Evolutionary conservation across 2,797 vertebrate genomes (phyloP).

Genomic region (Melanotaenia nigrans): DNA sequence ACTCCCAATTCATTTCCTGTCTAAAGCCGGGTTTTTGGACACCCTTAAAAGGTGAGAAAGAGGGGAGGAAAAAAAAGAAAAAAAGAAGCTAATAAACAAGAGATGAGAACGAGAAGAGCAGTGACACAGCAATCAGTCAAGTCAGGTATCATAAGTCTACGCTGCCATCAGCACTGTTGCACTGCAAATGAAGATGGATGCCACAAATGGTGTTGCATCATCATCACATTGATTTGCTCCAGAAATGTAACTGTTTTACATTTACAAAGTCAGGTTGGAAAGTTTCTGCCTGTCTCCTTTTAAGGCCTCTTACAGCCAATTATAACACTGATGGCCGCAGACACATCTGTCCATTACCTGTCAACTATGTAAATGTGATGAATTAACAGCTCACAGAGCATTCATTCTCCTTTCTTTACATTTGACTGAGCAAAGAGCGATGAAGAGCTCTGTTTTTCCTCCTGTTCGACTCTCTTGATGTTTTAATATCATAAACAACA

Average conservation of each 20-base stretch:
- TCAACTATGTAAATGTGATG: slow-evolving; percentile 35
- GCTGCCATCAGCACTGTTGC: slow-evolving; percentile 21
- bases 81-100: slow-evolving; percentile 5
- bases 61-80: not conserved
- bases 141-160: slow-evolving; percentile 59
- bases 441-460: slow-evolving; percentile 17
- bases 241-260: slow-evolving; percentile 45
- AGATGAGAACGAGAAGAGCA: slow-evolving; percentile 18
- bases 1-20: slow-evolving; percentile 9
- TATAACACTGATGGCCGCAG: slow-evolving; percentile 21
- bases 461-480: slow-evolving; percentile 34
- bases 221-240: slow-evolving; percentile 49
- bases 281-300: slow-evolving; percentile 44
- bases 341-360: slow-evolving; percentile 48
- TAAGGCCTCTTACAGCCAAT: slow-evolving; percentile 24
- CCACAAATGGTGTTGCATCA: slow-evolving; percentile 35
- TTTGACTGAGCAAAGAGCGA: slow-evolving; percentile 13
- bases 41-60: too few relatives aligned
- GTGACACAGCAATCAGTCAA: slow-evolving; percentile 62
- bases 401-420: slow-evolving; percentile 12
- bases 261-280: slow-evolving; percentile 29
- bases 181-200: slow-evolving; percentile 64
- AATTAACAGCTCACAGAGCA: slow-evolving; percentile 43
- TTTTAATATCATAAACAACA: slow-evolving; percentile 60
- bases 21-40: too few relatives aligned